These are phyloP conservation scores for Hirtodrosophila duncani DNA, from an alignment of 2,888 invertebrate species.

Conservation along the genomic window DNA sequence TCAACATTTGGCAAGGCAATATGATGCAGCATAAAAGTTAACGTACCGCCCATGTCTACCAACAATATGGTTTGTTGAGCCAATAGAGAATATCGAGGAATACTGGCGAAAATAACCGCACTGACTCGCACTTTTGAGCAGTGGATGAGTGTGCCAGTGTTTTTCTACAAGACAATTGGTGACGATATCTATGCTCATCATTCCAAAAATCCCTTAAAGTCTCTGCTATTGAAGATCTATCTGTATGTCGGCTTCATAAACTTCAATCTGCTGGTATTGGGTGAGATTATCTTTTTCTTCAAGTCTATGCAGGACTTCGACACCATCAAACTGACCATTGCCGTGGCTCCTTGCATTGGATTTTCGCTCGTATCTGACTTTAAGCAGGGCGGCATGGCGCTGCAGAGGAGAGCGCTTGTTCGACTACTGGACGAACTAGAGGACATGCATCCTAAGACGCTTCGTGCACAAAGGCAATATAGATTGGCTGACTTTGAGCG, in stretches of 20 bases:
- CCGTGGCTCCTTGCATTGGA: constrained; percentile 73
- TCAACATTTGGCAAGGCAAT: constrained; percentile 50
- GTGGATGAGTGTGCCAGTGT: constrained; percentile 57
- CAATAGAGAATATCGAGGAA: too few relatives aligned
- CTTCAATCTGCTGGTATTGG: constrained; percentile 58
- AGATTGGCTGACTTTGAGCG: constrained; percentile 40
- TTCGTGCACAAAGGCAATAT: constrained; percentile 42
- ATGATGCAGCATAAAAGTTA: constrained; percentile 59
- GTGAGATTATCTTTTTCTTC: constrained; percentile 63
- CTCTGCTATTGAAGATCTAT: constrained; percentile 42
- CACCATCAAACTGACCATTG: constrained; percentile 64
- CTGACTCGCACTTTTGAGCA: constrained; percentile 42
- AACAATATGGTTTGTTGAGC: too few relatives aligned
- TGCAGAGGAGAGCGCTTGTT: constrained; percentile 43
- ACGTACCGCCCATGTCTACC: constrained; percentile 42
- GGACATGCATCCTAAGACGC: constrained; percentile 63
- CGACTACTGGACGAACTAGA: constrained; percentile 64
- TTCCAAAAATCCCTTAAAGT: constrained; percentile 27
- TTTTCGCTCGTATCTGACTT: constrained; percentile 66
- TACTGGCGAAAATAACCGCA: too few relatives aligned
- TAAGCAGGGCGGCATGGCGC: constrained; percentile 63
- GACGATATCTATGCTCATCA: constrained; percentile 65
- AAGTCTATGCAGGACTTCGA: constrained; percentile 54
- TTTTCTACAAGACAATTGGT: constrained; percentile 63
- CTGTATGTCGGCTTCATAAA: constrained; percentile 59